Evolutionary conservation across 2,113 vertebrate genomes (phyloP).

Genomic region (Bos taurus): ARS-UCD2.0 NC_037328.1:59586001-59586500

Average conservation of each 20-base stretch:
- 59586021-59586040: background rate
- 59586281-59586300: background rate
- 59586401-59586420: background rate
- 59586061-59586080: background rate
- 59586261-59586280: background rate
- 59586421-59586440: background rate
- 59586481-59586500: background rate
- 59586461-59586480: slow-evolving; percentile 19
- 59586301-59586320: background rate
- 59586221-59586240: background rate
- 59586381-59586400: background rate
- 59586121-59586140: slow-evolving; percentile 62
- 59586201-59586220: slow-evolving; percentile 33
- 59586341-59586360: background rate
- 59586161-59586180: slow-evolving; percentile 30
- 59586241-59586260: slow-evolving; percentile 7
- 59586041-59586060: background rate
- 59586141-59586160: slow-evolving; percentile 62
- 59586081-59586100: slow-evolving; percentile 9
- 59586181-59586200: slow-evolving; percentile 39
- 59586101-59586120: slow-evolving; percentile 39
- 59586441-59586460: background rate
- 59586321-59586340: background rate
- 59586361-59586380: slow-evolving; percentile 30
- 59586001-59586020: background rate